Base-by-base conservation (phyloP, 2,888 invertebrate species). In the Clostera curtula region DNA sequence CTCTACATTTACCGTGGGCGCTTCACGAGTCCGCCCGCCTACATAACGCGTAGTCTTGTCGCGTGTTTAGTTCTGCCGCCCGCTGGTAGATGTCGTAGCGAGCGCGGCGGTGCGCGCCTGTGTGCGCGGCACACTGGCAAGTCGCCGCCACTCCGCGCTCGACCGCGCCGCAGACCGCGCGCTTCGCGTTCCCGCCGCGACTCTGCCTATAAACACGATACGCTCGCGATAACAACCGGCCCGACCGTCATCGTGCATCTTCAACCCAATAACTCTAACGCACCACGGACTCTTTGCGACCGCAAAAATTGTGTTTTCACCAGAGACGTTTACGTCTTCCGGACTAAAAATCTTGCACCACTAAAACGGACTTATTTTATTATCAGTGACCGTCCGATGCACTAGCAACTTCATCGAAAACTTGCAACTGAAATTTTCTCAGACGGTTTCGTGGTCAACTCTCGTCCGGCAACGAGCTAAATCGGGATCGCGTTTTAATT, bases 401-500 rank as follows among this genome's bases (percentile, higher is more conserved):
- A 33, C 51, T 40, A 40, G 34, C 32, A 36, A 43, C 47, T 44
- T 39, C 38, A n/a, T n/a, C n/a, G 32, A 42, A 48, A 46, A 49
- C 49, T 39, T 43, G 45, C 27, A 38, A 28, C 28, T 30, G 39
- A 39, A 18, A 36, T 34, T 41, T 33, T 34, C 47, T 49, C 51
- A 47, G 50, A 51, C 49, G 56, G 55, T 59, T 51, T 48, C 57
- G 68, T 57, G 67, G 67, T 67, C 58, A 54, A 53, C 53, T 62
- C 56, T 56, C 71, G 60, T 70, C 73, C 64, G 71, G 67, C 59
- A 56, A 72, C 71, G 69, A 53, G 76, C 82, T 82, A 82, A 82
- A 82, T 82, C 69, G 74, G 80, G 73, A 68, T 70, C 77, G 80
- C 80, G 63, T 77, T 79, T 79, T 82, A 45, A 79, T 74, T 82